These are phyloP conservation scores for Danionella cerebrum DNA, from an alignment of 2,113 vertebrate species.

Conservation along the genomic window DNA sequence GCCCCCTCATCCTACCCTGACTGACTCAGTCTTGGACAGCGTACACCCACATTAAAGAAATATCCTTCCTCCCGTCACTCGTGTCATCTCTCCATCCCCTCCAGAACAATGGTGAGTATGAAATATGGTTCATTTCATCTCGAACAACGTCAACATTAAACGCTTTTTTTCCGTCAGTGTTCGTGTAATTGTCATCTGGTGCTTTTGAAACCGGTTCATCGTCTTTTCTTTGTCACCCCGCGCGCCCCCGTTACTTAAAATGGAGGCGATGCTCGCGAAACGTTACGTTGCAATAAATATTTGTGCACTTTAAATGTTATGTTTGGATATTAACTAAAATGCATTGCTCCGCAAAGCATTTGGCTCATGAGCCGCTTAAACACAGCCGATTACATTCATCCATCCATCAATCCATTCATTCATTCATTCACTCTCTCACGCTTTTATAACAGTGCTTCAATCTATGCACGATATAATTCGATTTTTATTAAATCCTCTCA, in stretches of 20 bases:
- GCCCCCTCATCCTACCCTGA: neutral
- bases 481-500: neutral
- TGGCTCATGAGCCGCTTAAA: neutral
- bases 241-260: constrained; percentile 11
- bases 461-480: neutral
- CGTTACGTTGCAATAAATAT: neutral
- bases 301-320: too few species aligned
- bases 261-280: constrained; percentile 5
- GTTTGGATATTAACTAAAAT: neutral
- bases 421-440: neutral
- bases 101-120: constrained; percentile 61
- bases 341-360: neutral
- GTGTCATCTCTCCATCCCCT: constrained; percentile 28
- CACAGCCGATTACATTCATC: neutral
- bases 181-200: neutral
- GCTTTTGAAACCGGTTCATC: neutral
- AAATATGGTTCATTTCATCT: neutral
- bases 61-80: constrained; percentile 16
- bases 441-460: neutral
- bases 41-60: neutral
- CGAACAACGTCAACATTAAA: neutral
- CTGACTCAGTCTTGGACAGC: neutral
- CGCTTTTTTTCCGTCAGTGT: neutral
- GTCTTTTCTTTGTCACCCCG: neutral
- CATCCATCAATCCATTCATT: neutral